Base-by-base conservation (phyloP, 2,797 vertebrate genomes). In the Malacoraja senta region DNA sequence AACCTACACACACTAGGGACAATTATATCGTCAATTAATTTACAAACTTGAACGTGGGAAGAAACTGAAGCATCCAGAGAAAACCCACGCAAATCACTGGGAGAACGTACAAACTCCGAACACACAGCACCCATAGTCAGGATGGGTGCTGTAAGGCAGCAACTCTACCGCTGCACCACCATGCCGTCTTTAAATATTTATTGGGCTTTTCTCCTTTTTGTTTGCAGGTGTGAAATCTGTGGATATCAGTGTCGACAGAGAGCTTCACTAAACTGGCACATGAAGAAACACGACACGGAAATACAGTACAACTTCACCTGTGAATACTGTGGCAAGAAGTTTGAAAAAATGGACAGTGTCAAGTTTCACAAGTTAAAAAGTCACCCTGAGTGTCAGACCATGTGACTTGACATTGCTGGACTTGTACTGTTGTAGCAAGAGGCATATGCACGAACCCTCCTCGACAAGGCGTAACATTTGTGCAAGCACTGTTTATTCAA, bases 201-300 rank as follows among this genome's bases (percentile, higher is more conserved):
- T 58, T 1, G 1, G 24, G 81, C 9, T 29, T 83, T 83, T 32
- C 1, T 0, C 2, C 44, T 13, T 90, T n/a, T 21, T 83, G 53
- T 63, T 65, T 0, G 19, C 95, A 99, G 98, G 95, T 99, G 98
- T 86, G 98, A 99, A 95, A 97, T 99, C 94, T 99, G 98, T 8
- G 98, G 98, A 63, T 99, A 98, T 95, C 98, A 98, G 95, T 99
- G 98, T 95, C 97, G 98, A 13, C 98, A 99, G 95, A 97, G 98
- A 0, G 98, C 98, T 0, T 99, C 98, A 0, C 97, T 99, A 72
- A 88, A 88, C 63, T 88, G 84, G 84, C 84, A 88, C n/a, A 88
- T 88, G 84, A 88, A 88, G 84, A 88, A 99, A 98, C 98, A 99
- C 95, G 97, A 96, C 0, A 95, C 97, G 0, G 97, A 98, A 84